Evolutionary conservation across 1,140 invertebrate genomes (phyloP), one percentile per base, ranked within the genome.

Genomic region (Oedothorax gibbosus): DNA sequence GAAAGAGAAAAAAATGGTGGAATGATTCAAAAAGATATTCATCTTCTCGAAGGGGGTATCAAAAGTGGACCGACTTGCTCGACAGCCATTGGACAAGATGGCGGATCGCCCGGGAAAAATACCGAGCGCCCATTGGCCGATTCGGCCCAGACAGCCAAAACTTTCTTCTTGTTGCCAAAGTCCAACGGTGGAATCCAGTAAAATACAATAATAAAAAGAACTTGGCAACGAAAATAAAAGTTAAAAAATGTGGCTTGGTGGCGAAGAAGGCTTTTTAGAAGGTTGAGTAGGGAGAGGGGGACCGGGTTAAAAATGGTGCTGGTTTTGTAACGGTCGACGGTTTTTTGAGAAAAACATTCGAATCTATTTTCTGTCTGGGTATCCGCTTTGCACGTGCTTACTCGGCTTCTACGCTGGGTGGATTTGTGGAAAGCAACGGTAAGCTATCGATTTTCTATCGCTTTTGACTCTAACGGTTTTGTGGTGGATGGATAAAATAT

Each of bases 121-220:
- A 72, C 18, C 66, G 71, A 8, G n/a, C 20, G 21, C 81, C 57
- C 20, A 75, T 83, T 75, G 81, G 71, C 51, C 71, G 57, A 35
- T 20, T 9, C 12, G 56, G 9, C 12, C 81, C 81, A 83, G 81
- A 83, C 81, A 83, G 81, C 35, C 35, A 35, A 35, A 83, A 75
- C 71, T 83, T 83, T 83, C 80, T 83, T 35, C 35, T 35, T 35
- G 35, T 35, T 35, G 35, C 35, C 71, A 83, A 83, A 83, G 81
- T 83, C 81, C 81, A 83, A 83, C 81, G 81, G 35, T 35, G 35
- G 81, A 83, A 83, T 83, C 71, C 54, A 18, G 54, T 60, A 50
- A 72, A 81, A 80, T 56, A 54, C 20, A 62, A 82, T 35, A 82
- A 68, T 35, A 35, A 35, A 35, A 35, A 35, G 35, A 35, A 35